Evolutionary conservation across 2,888 invertebrate genomes (phyloP).

Genomic region (Teleogryllus oceanicus): DNA sequence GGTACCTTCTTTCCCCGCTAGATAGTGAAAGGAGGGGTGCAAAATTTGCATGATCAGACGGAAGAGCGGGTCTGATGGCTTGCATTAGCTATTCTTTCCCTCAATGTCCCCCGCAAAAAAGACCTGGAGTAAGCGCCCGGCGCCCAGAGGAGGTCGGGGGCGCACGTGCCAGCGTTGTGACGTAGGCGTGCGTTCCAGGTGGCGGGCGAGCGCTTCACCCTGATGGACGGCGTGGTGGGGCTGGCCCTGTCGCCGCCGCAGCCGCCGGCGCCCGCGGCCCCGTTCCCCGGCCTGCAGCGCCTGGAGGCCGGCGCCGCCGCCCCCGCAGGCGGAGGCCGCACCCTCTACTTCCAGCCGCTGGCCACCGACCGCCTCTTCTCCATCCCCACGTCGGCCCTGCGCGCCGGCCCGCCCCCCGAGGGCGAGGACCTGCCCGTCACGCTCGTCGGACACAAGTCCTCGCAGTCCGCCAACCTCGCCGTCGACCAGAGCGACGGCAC

Average conservation of each 20-base stretch:
- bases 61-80: too few species aligned
- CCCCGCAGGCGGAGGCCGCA: constrained; percentile 34
- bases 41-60: too few species aligned
- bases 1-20: too few species aligned
- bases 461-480: constrained; percentile 73
- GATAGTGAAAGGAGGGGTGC: too few species aligned
- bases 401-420: constrained; percentile 67
- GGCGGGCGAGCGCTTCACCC: constrained; percentile 62
- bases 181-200: constrained; percentile 48
- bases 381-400: constrained; percentile 67
- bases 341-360: constrained; percentile 68
- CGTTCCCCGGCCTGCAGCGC: neutral
- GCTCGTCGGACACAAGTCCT: constrained; percentile 77
- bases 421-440: constrained; percentile 70
- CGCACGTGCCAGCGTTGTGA: too few species aligned
- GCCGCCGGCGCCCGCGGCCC: constrained; percentile 51
- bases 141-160: too few species aligned
- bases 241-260: constrained; percentile 59
- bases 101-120: too few species aligned
- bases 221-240: constrained; percentile 73
- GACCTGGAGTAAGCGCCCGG: too few species aligned
- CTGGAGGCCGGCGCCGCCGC: neutral
- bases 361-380: constrained; percentile 75
- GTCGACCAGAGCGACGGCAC: constrained; percentile 70
- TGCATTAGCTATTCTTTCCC: too few species aligned